phyloP scores from a whole-genome alignment of 1,140 invertebrate species.

The Plectrocnemia conspersa region DNA sequence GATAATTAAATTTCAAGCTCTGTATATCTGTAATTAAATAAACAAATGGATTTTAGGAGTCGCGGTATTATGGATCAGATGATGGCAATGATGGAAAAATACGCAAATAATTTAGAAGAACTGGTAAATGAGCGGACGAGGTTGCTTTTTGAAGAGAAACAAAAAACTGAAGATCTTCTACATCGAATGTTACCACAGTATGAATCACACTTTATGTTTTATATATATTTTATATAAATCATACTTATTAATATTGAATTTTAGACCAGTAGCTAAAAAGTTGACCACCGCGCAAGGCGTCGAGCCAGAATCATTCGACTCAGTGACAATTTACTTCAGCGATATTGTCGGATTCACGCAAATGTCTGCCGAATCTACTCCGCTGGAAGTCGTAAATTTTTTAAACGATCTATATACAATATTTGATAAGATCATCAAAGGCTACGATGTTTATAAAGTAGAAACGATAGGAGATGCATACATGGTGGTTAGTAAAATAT shows the following conservation, averaged over 20 bases:
- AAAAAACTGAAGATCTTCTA: slow-evolving; percentile 88
- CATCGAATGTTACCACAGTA: slow-evolving; percentile 91
- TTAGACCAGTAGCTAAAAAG: slow-evolving; percentile 73
- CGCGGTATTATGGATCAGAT: slow-evolving; percentile 93
- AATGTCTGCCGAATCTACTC: slow-evolving; percentile 92
- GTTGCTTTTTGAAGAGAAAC: slow-evolving; percentile 85
- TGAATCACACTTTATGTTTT: too few relatives aligned
- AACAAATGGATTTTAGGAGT: slow-evolving; percentile 64
- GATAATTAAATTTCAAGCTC: background rate
- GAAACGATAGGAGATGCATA: slow-evolving; percentile 92
- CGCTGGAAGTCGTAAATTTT: slow-evolving; percentile 90
- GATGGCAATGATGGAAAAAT: slow-evolving; percentile 95
- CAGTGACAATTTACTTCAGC: slow-evolving; percentile 95
- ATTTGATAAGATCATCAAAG: slow-evolving; percentile 89
- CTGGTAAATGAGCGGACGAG: slow-evolving; percentile 85
- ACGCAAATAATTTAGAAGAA: slow-evolving; percentile 91
- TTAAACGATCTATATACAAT: slow-evolving; percentile 93
- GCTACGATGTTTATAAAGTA: slow-evolving; percentile 96
- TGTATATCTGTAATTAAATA: background rate
- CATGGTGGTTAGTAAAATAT: slow-evolving; percentile 73
- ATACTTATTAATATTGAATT: slow-evolving; percentile 37
- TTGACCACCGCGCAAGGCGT: slow-evolving; percentile 85
- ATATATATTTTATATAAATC: slow-evolving; percentile 36
- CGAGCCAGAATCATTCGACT: slow-evolving; percentile 91
- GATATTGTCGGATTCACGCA: slow-evolving; percentile 98